Conservation (phyloP, 1,140 invertebrate species). For the Myzus persicae region DNA sequence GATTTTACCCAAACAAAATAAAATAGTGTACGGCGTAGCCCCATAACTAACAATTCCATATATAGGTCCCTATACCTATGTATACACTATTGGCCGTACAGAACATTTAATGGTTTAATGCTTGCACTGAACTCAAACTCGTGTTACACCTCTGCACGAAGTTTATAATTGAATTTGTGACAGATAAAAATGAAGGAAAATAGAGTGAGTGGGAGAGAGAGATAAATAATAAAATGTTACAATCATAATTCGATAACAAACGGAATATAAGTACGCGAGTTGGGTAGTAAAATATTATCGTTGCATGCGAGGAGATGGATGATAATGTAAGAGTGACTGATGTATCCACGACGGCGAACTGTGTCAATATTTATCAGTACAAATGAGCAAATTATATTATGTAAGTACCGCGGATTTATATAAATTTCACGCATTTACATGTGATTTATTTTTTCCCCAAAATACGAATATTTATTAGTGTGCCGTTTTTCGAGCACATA, state of each 20-base stretch:
- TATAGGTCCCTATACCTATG: background rate
- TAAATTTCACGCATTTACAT: background rate
- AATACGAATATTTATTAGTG: background rate
- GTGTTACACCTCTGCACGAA: background rate
- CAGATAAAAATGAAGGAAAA: background rate
- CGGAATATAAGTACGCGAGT: background rate
- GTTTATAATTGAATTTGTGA: background rate
- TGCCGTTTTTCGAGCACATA: background rate
- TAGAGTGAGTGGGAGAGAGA: background rate
- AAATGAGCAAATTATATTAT: background rate
- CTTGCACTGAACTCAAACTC: background rate
- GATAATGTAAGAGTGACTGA: too few species aligned
- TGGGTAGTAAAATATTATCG: background rate
- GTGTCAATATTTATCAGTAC: background rate
- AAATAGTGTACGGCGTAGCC: background rate
- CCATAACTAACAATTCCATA: background rate
- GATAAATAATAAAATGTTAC: background rate
- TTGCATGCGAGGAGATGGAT: background rate
- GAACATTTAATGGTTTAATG: background rate
- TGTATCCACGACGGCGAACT: background rate
- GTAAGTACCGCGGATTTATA: background rate
- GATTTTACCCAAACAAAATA: background rate
- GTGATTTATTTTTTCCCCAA: too few species aligned
- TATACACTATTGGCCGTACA: background rate
- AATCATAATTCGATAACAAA: background rate